These are phyloP conservation scores for Plutella xylostella DNA, from an alignment of 2,888 invertebrate genomes.

Conservation along the genomic window DNA sequence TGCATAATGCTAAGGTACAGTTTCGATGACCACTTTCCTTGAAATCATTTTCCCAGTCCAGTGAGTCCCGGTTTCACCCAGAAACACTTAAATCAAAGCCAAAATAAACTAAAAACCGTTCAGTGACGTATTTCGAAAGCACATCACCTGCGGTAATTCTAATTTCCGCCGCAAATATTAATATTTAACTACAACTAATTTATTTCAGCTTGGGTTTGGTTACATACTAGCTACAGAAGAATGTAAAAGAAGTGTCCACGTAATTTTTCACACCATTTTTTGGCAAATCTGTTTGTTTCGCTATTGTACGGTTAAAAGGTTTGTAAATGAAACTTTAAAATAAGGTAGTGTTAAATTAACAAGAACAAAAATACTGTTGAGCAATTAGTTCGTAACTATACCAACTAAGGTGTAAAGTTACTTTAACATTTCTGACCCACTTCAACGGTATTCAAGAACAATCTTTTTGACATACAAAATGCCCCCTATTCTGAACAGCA, in stretches of 20 bases:
- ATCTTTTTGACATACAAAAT: neutral
- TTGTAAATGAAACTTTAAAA: neutral
- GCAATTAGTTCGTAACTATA: no score
- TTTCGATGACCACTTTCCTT: constrained; percentile 11
- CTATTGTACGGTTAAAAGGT: constrained; percentile 8
- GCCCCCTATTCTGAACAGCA: neutral
- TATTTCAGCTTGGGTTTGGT: constrained; percentile 4
- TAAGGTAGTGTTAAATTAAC: no score
- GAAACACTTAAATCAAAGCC: constrained; percentile 55
- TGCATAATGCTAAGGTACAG: constrained; percentile 18
- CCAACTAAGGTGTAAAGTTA: no score
- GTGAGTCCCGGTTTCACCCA: constrained; percentile 36
- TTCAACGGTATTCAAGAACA: no score
- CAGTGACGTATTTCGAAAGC: constrained; percentile 50
- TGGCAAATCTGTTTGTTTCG: constrained; percentile 38
- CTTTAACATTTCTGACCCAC: no score
- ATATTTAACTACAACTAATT: neutral
- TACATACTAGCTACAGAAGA: constrained; percentile 1
- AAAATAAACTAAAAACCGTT: constrained; percentile 52
- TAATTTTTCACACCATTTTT: constrained; percentile 12
- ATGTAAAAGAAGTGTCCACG: neutral
- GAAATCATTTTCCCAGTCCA: constrained; percentile 30
- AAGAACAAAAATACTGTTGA: no score
- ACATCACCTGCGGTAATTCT: constrained; percentile 5
- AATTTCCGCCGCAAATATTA: neutral